These are phyloP conservation scores for Tenthredo livida DNA, from an alignment of 2,888 invertebrate genomes.

Conservation along the genomic window DNA sequence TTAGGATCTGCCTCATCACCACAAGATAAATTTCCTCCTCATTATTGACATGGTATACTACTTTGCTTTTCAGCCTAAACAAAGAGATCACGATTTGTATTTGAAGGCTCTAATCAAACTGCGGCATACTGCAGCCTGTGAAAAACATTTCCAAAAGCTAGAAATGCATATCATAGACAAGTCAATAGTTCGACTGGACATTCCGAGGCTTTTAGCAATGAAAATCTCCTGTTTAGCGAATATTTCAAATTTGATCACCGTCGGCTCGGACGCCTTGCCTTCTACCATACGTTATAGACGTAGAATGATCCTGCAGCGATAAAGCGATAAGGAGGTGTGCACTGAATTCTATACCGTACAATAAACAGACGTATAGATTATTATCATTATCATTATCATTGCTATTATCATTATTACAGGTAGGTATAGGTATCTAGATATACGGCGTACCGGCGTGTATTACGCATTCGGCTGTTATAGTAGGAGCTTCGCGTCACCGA, in stretches of 20 bases:
- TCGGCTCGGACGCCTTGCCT: not conserved
- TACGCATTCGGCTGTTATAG: not conserved
- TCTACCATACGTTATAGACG: not conserved
- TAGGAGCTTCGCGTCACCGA: not conserved
- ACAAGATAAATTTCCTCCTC: not conserved
- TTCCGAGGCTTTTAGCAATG: not conserved
- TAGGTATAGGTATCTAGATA: not conserved
- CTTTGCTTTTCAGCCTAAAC: not conserved
- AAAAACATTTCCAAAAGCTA: not conserved
- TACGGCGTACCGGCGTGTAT: not conserved
- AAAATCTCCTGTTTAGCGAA: not conserved
- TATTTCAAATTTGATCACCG: not conserved
- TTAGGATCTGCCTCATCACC: not conserved
- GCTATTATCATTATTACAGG: not conserved
- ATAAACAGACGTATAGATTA: slow-evolving; percentile 1
- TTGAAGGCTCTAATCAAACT: not conserved
- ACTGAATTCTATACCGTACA: not conserved
- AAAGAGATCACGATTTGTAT: not conserved
- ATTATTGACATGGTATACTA: too few species aligned
- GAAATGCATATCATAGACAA: not conserved
- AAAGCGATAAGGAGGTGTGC: not conserved
- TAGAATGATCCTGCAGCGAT: not conserved
- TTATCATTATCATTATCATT: not conserved
- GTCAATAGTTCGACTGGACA: not conserved
- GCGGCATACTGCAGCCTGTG: too few species aligned